A percentile compares a stretch with the other conserved stretches of the same genome.
phyloP scores from a whole-genome alignment of 2,113 vertebrate species.

The Platysteira castanea region DNA sequence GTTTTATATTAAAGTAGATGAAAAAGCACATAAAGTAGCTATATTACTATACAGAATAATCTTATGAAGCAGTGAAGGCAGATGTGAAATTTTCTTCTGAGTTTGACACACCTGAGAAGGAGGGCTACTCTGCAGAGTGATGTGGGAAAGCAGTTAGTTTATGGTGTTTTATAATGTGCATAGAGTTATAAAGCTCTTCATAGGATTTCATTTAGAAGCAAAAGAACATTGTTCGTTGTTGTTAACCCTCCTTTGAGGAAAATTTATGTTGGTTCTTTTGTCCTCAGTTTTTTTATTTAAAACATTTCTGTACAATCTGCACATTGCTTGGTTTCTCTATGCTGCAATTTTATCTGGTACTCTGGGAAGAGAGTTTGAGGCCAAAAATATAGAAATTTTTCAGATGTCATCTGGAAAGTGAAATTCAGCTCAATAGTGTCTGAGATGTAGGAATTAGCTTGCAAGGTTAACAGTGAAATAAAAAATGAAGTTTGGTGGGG shows the following conservation, averaged over 20 bases:
- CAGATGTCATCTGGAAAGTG: not conserved
- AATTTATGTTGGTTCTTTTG: not conserved
- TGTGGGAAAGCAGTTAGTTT: not conserved
- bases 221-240: not conserved
- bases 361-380: not conserved
- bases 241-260: not conserved
- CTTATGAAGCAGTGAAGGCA: not conserved
- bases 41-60: not conserved
- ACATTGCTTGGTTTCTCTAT: not conserved
- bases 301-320: not conserved
- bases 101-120: not conserved
- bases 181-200: not conserved
- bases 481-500: not conserved
- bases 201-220: not conserved
- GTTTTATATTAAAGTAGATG: not conserved
- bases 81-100: not conserved
- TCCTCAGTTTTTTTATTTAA: not conserved
- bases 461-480: not conserved
- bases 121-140: not conserved
- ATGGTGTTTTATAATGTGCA: not conserved
- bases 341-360: not conserved
- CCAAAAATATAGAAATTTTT: not conserved
- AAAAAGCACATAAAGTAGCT: not conserved
- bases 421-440: not conserved
- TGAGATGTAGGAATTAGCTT: conserved; percentile 5